Percentiles rank a stretch among this genome's conserved stretches.
These are phyloP conservation scores for Scarus forsteni DNA, from an alignment of 2,797 vertebrate species.

Conservation along the genomic window DNA sequence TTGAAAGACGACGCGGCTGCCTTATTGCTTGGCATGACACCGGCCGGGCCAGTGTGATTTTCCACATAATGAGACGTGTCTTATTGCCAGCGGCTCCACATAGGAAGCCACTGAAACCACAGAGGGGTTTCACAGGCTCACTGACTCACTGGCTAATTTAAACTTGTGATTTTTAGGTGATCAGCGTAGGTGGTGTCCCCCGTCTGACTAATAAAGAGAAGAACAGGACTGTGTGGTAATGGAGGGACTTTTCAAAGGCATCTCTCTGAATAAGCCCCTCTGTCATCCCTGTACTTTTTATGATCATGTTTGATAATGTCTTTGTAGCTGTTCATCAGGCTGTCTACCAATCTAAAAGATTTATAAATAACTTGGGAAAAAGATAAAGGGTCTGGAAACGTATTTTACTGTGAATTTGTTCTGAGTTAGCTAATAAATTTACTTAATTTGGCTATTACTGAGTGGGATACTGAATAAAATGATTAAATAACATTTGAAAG, in stretches of 20 bases:
- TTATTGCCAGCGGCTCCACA: constrained; percentile 35
- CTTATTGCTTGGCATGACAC: constrained; percentile 56
- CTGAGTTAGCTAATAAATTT: no score
- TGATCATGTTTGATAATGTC: not conserved
- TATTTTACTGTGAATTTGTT: no score
- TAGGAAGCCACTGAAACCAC: constrained; percentile 21
- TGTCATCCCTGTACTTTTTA: not conserved
- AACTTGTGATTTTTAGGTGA: constrained; percentile 39
- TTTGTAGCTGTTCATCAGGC: not conserved
- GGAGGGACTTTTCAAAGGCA: not conserved
- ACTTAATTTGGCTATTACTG: no score
- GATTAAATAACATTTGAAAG: no score
- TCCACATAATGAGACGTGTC: constrained; percentile 62
- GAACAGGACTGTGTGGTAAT: not conserved
- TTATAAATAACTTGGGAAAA: no score
- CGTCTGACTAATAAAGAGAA: not conserved
- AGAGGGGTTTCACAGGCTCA: constrained; percentile 19
- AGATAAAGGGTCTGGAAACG: no score
- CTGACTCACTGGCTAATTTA: constrained; percentile 48
- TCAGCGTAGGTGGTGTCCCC: constrained; percentile 7
- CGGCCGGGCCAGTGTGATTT: constrained; percentile 45
- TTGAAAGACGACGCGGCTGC: constrained; percentile 39
- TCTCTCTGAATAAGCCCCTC: not conserved
- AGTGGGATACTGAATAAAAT: no score
- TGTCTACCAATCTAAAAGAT: no score